Base-by-base conservation (phyloP, 2,113 vertebrate genomes). In the Ardeotis arabs region DNA sequence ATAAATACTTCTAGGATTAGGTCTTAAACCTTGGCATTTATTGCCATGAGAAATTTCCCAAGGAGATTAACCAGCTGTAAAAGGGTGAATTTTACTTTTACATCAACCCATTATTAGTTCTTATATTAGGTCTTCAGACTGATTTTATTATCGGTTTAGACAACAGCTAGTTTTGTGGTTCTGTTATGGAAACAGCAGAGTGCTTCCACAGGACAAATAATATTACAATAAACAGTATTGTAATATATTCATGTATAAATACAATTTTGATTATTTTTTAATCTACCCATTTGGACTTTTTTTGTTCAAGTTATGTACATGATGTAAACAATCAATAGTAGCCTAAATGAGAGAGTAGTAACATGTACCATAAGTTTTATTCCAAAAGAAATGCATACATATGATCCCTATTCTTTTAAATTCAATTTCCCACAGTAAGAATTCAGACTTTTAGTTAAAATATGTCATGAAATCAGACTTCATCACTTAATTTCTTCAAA, bases 401-500 rank as follows among this genome's bases (percentile, higher is more conserved):
- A 66, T 67, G 52, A 64, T 63, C 28, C 29, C 29, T 56, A 18
- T 75, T 73, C 39, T 88, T 86, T 94, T 37, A 44, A 74, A 89
- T 49, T 52, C 19, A 16, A 52, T 88, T 28, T 21, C 27, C 31
- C 74, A 59, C 35, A 64, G 31, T 74, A 91, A 90, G 45, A 47
- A 66, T 55, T 91, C 76, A 60, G 69, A 16, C 28, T 81, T 68
- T 67, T 64, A 74, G 67, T 93, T 90, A 91, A 86, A 88, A 75
- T 39, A 14, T 62, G 22, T 39, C 80, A 37, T 80, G 73, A 73
- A 82, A 87, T 86, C 72, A 83, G 59, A 72, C 23, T 62, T 64
- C 23, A 33, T 90, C 24, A 31, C 37, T 90, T 94, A 86, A 80
- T 92, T 88, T 69, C 92, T 95, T 97, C n/a, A 84, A 80, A 49